Conservation (phyloP, 2,797 vertebrate species). For the Aotus griseimembra region DNA sequence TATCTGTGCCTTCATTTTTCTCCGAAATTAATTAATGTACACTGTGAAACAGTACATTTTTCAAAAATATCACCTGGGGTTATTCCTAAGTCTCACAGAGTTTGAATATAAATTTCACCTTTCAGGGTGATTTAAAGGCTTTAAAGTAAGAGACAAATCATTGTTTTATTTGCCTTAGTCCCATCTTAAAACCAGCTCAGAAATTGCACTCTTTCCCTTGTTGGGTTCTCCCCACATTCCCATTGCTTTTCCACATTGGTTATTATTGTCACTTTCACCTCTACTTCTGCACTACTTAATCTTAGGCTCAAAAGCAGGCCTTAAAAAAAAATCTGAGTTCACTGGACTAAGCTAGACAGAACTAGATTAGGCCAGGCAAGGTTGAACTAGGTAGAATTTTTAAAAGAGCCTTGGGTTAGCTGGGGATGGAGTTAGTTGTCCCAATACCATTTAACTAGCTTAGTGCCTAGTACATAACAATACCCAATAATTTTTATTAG, state of each 20-base stretch:
- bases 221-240: background rate
- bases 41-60: constrained; percentile 5
- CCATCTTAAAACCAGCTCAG: background rate
- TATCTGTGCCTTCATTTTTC: background rate
- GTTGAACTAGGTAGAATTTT: background rate
- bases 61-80: background rate
- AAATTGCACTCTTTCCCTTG: background rate
- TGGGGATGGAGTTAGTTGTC: background rate
- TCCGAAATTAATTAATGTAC: background rate
- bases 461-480: background rate
- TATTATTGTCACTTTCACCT: background rate
- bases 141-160: background rate
- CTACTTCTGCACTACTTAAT: background rate
- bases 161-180: background rate
- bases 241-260: background rate
- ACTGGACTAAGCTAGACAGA: background rate
- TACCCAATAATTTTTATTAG: background rate
- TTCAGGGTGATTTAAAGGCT: background rate
- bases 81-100: background rate
- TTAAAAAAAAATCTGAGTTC: background rate
- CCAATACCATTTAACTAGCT: background rate
- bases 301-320: background rate
- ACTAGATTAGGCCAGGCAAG: background rate
- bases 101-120: background rate
- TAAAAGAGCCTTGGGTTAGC: background rate